These are phyloP conservation scores for Natrix natrix DNA, from an alignment of 2,797 vertebrate genomes.

Conservation along the genomic window DNA sequence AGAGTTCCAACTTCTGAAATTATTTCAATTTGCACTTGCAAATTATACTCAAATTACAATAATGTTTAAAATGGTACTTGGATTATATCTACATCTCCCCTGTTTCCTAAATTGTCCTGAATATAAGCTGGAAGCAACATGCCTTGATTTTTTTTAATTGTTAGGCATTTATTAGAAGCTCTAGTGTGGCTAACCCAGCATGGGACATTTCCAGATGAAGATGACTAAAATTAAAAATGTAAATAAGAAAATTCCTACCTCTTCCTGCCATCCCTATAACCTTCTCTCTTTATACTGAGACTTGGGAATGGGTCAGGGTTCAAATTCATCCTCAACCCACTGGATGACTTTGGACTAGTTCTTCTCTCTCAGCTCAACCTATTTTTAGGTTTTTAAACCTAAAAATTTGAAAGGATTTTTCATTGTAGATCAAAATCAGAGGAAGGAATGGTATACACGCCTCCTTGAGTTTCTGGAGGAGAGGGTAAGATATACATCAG, in stretches of 20 bases:
- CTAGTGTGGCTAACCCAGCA: neutral
- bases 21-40: neutral
- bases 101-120: neutral
- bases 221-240: neutral
- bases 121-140: neutral
- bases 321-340: neutral
- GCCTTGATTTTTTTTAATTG: neutral
- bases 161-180: neutral
- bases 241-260: neutral
- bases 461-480: neutral
- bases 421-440: neutral
- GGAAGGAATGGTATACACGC: neutral
- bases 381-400: neutral
- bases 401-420: neutral
- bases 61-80: neutral
- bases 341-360: neutral
- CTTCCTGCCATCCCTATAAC: neutral
- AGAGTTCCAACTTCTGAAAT: neutral
- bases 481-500: neutral
- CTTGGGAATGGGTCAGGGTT: neutral
- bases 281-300: neutral
- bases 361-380: neutral
- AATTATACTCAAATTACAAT: constrained; percentile 8
- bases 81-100: neutral
- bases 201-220: neutral